Evolutionary conservation across 2,888 invertebrate species (phyloP).

Genomic region (Linyphia triangularis): DNA sequence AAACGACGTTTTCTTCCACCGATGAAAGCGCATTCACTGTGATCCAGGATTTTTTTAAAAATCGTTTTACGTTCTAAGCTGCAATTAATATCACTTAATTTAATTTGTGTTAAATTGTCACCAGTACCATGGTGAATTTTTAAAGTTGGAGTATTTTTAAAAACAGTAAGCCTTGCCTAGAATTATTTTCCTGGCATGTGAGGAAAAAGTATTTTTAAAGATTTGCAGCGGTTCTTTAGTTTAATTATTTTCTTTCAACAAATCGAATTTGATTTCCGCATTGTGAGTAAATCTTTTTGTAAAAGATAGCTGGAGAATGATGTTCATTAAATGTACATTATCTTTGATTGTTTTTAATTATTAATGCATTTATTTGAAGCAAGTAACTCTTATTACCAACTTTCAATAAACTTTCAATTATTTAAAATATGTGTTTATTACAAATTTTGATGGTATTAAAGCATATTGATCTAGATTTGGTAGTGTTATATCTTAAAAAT

Average conservation of each 20-base stretch:
- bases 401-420: too few relatives aligned
- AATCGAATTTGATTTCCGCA: not conserved
- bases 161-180: not conserved
- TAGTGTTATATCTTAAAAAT: too few relatives aligned
- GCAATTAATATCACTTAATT: slow-evolving; percentile 37
- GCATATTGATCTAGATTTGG: too few relatives aligned
- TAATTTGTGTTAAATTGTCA: slow-evolving; percentile 44
- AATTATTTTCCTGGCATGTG: too few relatives aligned
- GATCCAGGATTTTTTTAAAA: not conserved
- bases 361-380: too few relatives aligned
- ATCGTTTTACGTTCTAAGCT: not conserved
- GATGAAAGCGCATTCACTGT: not conserved
- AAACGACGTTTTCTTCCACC: slow-evolving; percentile 1
- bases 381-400: too few relatives aligned
- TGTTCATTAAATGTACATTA: too few relatives aligned
- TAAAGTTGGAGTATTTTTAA: not conserved
- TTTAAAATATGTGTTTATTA: too few relatives aligned
- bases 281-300: not conserved
- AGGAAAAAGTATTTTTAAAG: too few relatives aligned
- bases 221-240: not conserved
- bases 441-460: too few relatives aligned
- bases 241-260: not conserved
- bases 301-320: not conserved
- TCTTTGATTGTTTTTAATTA: too few relatives aligned
- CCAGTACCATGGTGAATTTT: not conserved